These are phyloP conservation scores for Chionoecetes opilio DNA, from an alignment of 1,140 invertebrate genomes.

Conservation along the genomic window DNA sequence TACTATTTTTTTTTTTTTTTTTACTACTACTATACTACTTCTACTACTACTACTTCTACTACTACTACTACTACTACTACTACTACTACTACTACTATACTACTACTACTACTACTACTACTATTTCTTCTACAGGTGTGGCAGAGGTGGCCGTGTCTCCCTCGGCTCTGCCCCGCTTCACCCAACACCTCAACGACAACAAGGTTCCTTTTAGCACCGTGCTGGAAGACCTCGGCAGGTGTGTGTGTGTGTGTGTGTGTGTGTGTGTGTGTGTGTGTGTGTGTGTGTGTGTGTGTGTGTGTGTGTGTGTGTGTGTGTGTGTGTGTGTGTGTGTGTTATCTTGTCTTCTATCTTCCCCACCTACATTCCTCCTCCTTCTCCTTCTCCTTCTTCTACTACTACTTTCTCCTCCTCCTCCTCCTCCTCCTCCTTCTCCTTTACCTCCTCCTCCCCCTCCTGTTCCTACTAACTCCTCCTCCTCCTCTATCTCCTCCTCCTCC, in stretches of 20 bases:
- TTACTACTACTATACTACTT: background rate
- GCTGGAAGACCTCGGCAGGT: constrained; percentile 37
- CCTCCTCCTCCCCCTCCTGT: background rate
- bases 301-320: too few species aligned
- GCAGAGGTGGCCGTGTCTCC: constrained; percentile 42
- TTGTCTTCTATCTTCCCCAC: too few species aligned
- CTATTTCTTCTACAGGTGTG: background rate
- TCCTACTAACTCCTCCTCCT: too few species aligned
- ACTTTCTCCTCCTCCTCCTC: too few species aligned
- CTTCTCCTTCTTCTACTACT: too few species aligned
- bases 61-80: constrained; percentile 39
- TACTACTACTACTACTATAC: constrained; percentile 41
- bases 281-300: too few species aligned
- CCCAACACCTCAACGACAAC: background rate
- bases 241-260: background rate
- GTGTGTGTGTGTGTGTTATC: too few species aligned
- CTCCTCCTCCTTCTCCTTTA: background rate
- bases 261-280: too few species aligned
- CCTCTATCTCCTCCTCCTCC: background rate
- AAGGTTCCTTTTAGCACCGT: background rate
- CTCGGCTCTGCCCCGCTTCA: background rate
- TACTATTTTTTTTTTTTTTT: too few species aligned
- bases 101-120: background rate
- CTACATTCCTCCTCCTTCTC: too few species aligned
- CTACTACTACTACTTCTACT: constrained; percentile 36